Conservation (phyloP, 1,140 invertebrate species). For the Drosophila lowei region DNA sequence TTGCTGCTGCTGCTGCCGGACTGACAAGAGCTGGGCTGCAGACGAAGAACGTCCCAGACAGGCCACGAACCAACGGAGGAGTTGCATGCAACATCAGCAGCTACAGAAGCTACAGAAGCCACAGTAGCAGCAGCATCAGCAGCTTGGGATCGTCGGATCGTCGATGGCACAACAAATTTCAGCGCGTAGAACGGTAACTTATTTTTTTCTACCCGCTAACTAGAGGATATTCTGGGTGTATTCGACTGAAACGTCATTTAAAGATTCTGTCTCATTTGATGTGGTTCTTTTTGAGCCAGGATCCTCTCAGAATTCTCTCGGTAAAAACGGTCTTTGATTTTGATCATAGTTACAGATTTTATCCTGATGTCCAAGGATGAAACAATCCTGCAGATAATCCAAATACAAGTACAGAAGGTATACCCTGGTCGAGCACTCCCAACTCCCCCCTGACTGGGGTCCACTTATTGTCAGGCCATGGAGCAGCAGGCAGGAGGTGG, state of each 20-base stretch:
- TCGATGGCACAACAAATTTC: slow-evolving; percentile 75
- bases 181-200: slow-evolving; percentile 81
- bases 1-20: slow-evolving; percentile 21
- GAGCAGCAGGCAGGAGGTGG: slow-evolving; percentile 18
- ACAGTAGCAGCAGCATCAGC: slow-evolving; percentile 14
- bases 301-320: too few relatives aligned
- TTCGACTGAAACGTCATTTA: neutral
- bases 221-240: neutral
- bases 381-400: too few relatives aligned
- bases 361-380: too few relatives aligned
- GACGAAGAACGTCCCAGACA: slow-evolving; percentile 56
- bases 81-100: slow-evolving; percentile 5
- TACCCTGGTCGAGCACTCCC: slow-evolving; percentile 2
- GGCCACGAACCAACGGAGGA: slow-evolving; percentile 37
- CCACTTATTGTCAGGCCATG: slow-evolving; percentile 70
- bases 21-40: slow-evolving; percentile 14
- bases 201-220: slow-evolving; percentile 63
- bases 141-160: slow-evolving; percentile 54
- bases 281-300: too few relatives aligned
- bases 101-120: slow-evolving; percentile 15
- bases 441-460: slow-evolving; percentile 12
- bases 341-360: too few relatives aligned
- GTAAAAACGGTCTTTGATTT: too few relatives aligned
- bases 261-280: too few relatives aligned
- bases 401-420: slow-evolving; percentile 3